Conservation (phyloP, 2,888 invertebrate species). For the Dynastes maya region DNA sequence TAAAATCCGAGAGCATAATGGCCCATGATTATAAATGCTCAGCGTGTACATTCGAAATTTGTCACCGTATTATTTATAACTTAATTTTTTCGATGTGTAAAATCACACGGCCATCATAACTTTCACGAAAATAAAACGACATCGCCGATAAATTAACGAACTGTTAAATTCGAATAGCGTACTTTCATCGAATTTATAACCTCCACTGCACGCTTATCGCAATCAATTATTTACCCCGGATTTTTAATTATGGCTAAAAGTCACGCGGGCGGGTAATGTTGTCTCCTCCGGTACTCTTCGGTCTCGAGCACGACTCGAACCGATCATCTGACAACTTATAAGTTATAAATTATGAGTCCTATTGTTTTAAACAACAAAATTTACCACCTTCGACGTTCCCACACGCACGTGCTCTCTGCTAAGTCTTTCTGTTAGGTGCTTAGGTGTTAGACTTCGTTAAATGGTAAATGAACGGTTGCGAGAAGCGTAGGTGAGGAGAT, state of each 20-base stretch:
- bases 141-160: conserved; percentile 39
- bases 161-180: conserved; percentile 45
- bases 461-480: conserved; percentile 34
- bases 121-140: conserved; percentile 30
- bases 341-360: conserved; percentile 55
- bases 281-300: neutral
- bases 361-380: conserved; percentile 57
- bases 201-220: conserved; percentile 34
- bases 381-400: conserved; percentile 56
- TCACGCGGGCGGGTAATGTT: conserved; percentile 25
- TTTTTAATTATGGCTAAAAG: conserved; percentile 48
- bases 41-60: conserved; percentile 38
- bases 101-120: conserved; percentile 37
- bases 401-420: conserved; percentile 52
- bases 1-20: neutral
- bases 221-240: conserved; percentile 47
- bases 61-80: conserved; percentile 46
- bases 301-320: neutral
- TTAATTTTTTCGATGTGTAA: conserved; percentile 41
- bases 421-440: conserved; percentile 19
- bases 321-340: conserved; percentile 26
- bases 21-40: conserved; percentile 25
- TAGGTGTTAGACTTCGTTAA: conserved; percentile 45
- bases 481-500: conserved; percentile 31
- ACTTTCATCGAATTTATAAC: conserved; percentile 45